Evolutionary conservation across 2,113 vertebrate genomes (phyloP).

Genomic region (Diadophis punctatus): DNA sequence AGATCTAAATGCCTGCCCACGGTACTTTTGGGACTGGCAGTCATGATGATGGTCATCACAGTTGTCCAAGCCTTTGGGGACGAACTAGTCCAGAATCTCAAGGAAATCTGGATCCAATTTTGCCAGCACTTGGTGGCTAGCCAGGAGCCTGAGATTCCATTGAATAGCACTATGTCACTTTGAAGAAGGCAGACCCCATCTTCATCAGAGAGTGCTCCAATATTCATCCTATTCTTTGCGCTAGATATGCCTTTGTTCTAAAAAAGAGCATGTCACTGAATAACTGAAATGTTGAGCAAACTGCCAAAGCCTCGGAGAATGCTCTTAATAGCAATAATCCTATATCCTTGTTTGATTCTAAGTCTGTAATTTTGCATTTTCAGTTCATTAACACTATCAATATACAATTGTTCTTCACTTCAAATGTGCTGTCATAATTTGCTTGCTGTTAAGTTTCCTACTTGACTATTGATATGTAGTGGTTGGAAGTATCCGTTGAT

Average conservation of each 20-base stretch:
- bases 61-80: too few species aligned
- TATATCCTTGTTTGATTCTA: accelerated
- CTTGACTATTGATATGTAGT: background rate
- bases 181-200: constrained; percentile 88
- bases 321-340: constrained; percentile 56
- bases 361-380: constrained; percentile 49
- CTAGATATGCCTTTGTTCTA: constrained; percentile 73
- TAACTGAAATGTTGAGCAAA: constrained; percentile 82
- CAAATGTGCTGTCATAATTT: constrained; percentile 28
- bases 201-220: constrained; percentile 90
- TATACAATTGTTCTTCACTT: constrained; percentile 50
- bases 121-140: too few species aligned
- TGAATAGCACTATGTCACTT: constrained; percentile 83
- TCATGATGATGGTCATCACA: too few species aligned
- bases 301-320: constrained; percentile 75
- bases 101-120: too few species aligned
- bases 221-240: constrained; percentile 85
- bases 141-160: constrained; percentile 75
- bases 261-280: constrained; percentile 80
- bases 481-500: accelerated
- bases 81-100: too few species aligned
- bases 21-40: too few species aligned
- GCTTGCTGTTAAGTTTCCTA: background rate
- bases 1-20: background rate
- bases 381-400: constrained; percentile 40